Evolutionary conservation across 1,140 invertebrate species (phyloP).

Genomic region (Coptotermes formosanus): DNA sequence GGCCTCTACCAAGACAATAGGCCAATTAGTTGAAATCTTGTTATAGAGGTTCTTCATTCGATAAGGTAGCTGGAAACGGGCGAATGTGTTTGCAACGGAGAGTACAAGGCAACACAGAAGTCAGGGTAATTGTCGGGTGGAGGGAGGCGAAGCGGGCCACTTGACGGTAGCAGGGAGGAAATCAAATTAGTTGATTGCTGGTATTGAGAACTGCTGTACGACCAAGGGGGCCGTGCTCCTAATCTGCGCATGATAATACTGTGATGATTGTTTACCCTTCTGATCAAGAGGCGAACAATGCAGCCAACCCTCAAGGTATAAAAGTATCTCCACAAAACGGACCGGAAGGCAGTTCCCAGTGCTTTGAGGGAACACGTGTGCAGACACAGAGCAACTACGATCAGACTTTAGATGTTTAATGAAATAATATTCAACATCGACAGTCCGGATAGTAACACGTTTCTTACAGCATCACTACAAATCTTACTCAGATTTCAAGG

Average conservation of each 20-base stretch:
- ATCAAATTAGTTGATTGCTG: constrained; percentile 34
- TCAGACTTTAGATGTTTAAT: too few species aligned
- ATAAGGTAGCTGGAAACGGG: background rate
- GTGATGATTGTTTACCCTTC: background rate
- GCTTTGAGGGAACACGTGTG: too few species aligned
- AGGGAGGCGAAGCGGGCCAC: background rate
- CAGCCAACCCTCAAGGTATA: background rate
- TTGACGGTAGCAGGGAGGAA: constrained; percentile 13
- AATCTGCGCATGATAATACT: constrained; percentile 15
- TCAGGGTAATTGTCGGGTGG: constrained; percentile 18
- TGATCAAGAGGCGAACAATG: background rate
- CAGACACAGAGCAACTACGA: too few species aligned
- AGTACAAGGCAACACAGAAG: background rate
- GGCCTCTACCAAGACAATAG: too few species aligned
- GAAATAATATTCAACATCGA: too few species aligned
- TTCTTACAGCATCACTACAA: too few species aligned
- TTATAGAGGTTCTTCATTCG: too few species aligned
- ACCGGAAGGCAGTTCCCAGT: background rate
- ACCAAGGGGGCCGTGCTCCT: constrained; percentile 13
- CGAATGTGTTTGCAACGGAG: background rate
- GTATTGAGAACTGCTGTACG: constrained; percentile 26
- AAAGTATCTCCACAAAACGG: too few species aligned
- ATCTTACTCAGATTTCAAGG: too few species aligned
- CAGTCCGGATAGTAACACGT: too few species aligned
- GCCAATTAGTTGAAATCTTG: too few species aligned